Conservation (phyloP, 2,888 invertebrate genomes). For the Onthophagus sagittarius region DNA sequence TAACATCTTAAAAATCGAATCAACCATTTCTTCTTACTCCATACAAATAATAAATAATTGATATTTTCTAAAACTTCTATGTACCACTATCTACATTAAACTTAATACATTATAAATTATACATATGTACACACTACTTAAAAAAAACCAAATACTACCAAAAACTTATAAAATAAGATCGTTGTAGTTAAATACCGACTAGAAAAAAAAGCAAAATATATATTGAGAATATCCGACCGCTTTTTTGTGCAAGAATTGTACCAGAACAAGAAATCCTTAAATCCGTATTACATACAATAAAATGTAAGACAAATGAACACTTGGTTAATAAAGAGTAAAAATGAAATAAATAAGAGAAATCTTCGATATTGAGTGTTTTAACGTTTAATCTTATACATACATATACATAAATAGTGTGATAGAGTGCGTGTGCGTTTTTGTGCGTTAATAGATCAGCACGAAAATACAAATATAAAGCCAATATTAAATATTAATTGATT, state of each 20-base stretch:
- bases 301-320: too few species aligned
- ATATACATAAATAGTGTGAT: background rate
- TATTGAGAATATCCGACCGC: too few species aligned
- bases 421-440: background rate
- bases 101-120: background rate
- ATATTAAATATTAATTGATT: conserved; percentile 25
- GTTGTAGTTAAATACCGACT: too few species aligned
- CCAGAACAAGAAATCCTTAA: too few species aligned
- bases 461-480: conserved; percentile 20
- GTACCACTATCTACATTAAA: background rate
- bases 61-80: background rate
- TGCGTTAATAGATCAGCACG: conserved; percentile 25
- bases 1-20: too few species aligned
- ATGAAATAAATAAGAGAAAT: background rate
- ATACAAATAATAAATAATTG: background rate
- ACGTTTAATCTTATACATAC: background rate
- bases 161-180: background rate
- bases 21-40: too few species aligned
- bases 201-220: too few species aligned
- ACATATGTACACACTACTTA: background rate
- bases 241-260: too few species aligned
- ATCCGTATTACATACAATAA: too few species aligned
- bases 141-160: background rate
- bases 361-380: conserved; percentile 18
- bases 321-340: too few species aligned